Evolutionary conservation across 2,113 vertebrate genomes (phyloP), one percentile per base, ranked within the genome.

Genomic region (Donacobius atricapilla): DNA sequence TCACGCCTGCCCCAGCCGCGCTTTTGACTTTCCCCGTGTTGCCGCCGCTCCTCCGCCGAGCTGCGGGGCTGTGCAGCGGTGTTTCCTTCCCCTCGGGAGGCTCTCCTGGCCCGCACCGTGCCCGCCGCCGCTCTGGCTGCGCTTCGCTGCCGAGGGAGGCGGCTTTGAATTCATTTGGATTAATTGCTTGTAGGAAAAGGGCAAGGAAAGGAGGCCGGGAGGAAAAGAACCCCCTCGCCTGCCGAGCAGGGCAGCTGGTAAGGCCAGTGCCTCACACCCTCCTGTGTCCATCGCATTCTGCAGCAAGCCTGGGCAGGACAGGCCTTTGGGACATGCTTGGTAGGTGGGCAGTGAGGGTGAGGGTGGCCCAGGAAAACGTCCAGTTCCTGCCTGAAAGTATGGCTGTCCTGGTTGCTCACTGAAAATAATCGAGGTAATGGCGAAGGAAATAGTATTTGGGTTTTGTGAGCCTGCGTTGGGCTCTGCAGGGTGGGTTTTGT

Each of bases 251-350:
- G 54, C 45, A 48, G 60, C 17, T 1, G 33, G 76, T 60, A 50
- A 83, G 84, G 58, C 25, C 35, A 9, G 71, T 2, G 8, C 57
- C 44, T 57, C 2, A 1, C 30, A 6, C n/a, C 19, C 24, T 9
- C 8, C 4, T 1, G 5, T 2, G 0, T 19, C 56, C 57, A 1
- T 39, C 3, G 0, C 3, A 0, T 33, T 15, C 6, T 22, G 3
- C 2, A 17, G 24, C 28, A n/a, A n/a, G n/a, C n/a, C n/a, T n/a
- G n/a, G n/a, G n/a, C n/a, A n/a, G n/a, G n/a, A n/a, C n/a, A 15
- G 48, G 22, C 4, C 0, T 57, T 25, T 9, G 11, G 53, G 33
- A 33, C 17, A 9, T 33, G 7, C 24, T 13, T 5, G 1, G 30
- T 3, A 6, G 21, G 31, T 51, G 7, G 4, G 1, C 23, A 2